These are phyloP conservation scores for Nixonia krombeini DNA, from an alignment of 1,140 invertebrate species.

Conservation along the genomic window DNA sequence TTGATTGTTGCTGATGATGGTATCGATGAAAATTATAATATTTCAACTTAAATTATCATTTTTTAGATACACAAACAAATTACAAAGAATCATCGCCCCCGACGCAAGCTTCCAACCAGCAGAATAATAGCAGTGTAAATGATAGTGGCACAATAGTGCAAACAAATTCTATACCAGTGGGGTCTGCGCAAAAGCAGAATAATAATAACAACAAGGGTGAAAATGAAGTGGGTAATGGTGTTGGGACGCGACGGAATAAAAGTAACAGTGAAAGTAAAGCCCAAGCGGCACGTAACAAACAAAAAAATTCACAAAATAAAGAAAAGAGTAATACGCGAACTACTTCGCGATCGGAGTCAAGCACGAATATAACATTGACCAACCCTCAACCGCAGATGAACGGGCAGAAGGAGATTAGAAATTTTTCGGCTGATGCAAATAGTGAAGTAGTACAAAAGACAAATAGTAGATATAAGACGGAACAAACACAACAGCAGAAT, in stretches of 20 bases:
- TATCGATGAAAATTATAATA: neutral
- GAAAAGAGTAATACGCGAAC: constrained; percentile 61
- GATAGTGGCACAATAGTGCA: constrained; percentile 54
- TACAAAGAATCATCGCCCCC: constrained; percentile 63
- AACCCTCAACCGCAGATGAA: constrained; percentile 50
- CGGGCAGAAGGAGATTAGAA: constrained; percentile 61
- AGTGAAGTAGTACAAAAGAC: constrained; percentile 59
- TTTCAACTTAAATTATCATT: neutral
- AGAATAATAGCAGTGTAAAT: constrained; percentile 52
- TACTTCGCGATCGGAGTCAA: constrained; percentile 63
- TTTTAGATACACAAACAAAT: constrained; percentile 63
- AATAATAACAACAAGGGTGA: constrained; percentile 69
- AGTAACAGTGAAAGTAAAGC: constrained; percentile 70
- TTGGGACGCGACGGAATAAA: constrained; percentile 62
- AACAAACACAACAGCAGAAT: constrained; percentile 48
- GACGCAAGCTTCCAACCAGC: constrained; percentile 54
- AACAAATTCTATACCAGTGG: constrained; percentile 50
- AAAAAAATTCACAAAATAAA: constrained; percentile 70
- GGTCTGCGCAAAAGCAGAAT: constrained; percentile 57
- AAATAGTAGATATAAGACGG: constrained; percentile 55
- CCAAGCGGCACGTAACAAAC: constrained; percentile 68
- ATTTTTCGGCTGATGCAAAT: constrained; percentile 50
- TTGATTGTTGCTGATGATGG: constrained; percentile 2
- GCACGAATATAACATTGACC: constrained; percentile 45
- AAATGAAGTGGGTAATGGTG: constrained; percentile 46